Evolutionary conservation across 37 sponge, comb jelly and placozoan genomes (phyloP).

Genomic region (Theonella swinhoei): DNA sequence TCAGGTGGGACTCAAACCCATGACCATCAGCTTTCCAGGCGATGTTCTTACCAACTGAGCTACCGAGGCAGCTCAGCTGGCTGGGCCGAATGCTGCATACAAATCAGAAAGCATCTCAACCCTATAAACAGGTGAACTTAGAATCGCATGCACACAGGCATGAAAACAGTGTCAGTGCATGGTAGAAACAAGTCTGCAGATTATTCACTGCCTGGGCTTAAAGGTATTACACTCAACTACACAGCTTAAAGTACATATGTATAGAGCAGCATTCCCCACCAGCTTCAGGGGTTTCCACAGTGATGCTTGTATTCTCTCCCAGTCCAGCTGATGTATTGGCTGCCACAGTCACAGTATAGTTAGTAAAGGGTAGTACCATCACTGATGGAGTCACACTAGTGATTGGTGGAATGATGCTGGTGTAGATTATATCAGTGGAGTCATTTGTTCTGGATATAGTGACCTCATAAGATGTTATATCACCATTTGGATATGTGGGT

Average conservation of each 20-base stretch:
- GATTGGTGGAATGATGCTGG: not conserved
- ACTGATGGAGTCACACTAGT: not conserved
- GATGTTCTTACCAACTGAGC: too few species aligned
- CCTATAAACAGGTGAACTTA: too few species aligned
- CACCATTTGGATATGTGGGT: conserved; percentile 29
- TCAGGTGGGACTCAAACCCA: too few species aligned
- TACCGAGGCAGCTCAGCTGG: too few species aligned
- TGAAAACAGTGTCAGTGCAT: too few species aligned
- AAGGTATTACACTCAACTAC: not conserved
- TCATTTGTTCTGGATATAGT: not conserved
- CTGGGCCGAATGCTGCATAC: too few species aligned
- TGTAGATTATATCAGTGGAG: not conserved
- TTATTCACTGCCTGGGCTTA: too few species aligned
- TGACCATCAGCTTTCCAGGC: too few species aligned
- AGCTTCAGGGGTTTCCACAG: not conserved
- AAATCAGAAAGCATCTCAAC: too few species aligned
- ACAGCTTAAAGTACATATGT: not conserved
- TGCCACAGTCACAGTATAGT: conserved; percentile 12
- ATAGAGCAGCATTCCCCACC: too few species aligned
- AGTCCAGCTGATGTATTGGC: conserved; percentile 19
- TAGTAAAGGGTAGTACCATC: not conserved
- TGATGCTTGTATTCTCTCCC: not conserved
- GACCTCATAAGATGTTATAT: conserved; percentile 20
- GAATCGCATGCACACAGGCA: too few species aligned
- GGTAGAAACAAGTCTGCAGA: too few species aligned